A percentile compares a stretch with the other conserved stretches of the same genome.
phyloP scores from a whole-genome alignment of 2,113 vertebrate genomes.

The Caloenas nicobarica region DNA sequence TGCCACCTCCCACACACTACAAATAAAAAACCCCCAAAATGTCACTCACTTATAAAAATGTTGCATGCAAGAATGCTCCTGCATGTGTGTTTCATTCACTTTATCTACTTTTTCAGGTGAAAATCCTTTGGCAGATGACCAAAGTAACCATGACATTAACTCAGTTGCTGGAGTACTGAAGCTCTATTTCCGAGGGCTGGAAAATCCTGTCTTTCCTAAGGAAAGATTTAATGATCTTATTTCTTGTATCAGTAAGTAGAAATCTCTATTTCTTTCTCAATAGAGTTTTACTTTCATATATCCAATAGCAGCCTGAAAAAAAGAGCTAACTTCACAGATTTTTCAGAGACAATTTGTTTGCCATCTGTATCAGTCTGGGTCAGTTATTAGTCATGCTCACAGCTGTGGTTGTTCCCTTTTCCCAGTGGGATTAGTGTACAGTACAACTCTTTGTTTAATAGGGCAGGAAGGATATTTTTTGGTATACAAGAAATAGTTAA shows the following conservation, averaged over 20 bases:
- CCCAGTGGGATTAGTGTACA: conserved; percentile 43
- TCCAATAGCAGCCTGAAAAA: conserved; percentile 45
- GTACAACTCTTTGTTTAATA: conserved; percentile 49
- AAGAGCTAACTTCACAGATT: not conserved
- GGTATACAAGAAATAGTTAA: conserved; percentile 26
- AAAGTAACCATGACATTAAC: conserved; percentile 97
- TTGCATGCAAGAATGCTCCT: conserved; percentile 6
- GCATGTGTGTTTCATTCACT: conserved; percentile 34
- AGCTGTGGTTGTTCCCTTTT: conserved; percentile 58
- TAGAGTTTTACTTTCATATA: not conserved
- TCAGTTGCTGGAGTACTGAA: conserved; percentile 98
- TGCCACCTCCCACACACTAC: conserved; percentile 60
- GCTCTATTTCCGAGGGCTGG: conserved; percentile 96
- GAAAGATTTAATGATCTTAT: conserved; percentile 98
- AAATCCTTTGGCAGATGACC: conserved; percentile 94
- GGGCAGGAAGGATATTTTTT: conserved; percentile 27
- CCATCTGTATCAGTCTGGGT: conserved; percentile 42
- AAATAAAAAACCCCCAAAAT: not conserved
- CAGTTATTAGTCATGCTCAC: conserved; percentile 58
- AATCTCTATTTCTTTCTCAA: not conserved
- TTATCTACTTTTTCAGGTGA: conserved; percentile 83
- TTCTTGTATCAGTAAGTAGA: conserved; percentile 93
- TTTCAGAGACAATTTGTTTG: conserved; percentile 55
- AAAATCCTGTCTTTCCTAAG: conserved; percentile 98
- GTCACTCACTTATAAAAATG: conserved; percentile 4